These are phyloP conservation scores for Drosophila koepferae DNA, from an alignment of 2,888 invertebrate species.

Conservation along the genomic window DNA sequence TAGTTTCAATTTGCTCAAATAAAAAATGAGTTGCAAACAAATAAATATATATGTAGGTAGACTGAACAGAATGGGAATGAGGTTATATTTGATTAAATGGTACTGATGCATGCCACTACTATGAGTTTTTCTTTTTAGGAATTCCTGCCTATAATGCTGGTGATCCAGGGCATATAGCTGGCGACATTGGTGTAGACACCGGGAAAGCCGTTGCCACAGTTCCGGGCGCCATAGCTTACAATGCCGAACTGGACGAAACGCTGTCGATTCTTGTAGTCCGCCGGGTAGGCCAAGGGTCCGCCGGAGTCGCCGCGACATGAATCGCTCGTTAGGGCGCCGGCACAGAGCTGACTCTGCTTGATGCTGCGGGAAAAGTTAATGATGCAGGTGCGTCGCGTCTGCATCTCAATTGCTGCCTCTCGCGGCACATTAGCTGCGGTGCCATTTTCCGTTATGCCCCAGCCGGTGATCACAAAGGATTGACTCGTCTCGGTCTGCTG, in stretches of 20 bases:
- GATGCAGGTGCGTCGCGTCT: constrained; percentile 4
- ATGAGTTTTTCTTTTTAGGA: neutral
- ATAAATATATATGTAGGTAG: neutral
- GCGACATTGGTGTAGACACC: constrained; percentile 42
- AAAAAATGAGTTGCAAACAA: neutral
- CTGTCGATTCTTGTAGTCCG: neutral
- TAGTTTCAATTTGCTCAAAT: neutral
- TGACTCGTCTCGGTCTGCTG: constrained; percentile 7
- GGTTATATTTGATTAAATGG: neutral
- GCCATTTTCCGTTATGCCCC: constrained; percentile 34
- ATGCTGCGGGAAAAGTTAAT: constrained; percentile 3
- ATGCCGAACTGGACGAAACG: constrained; percentile 47
- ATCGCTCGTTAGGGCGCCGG: constrained; percentile 19
- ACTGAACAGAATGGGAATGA: neutral
- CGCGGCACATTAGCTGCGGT: constrained; percentile 13
- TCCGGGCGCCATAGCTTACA: constrained; percentile 31
- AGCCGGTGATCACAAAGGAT: constrained; percentile 31
- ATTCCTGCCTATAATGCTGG: constrained; percentile 18
- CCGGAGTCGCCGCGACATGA: constrained; percentile 45
- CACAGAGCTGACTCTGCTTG: constrained; percentile 27
- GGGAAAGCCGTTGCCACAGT: constrained; percentile 28
- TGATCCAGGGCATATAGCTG: constrained; percentile 41
- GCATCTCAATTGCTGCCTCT: constrained; percentile 17
- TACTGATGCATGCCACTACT: neutral
- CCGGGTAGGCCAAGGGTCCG: constrained; percentile 27